Base-by-base conservation (phyloP, 1,140 invertebrate species). In the Lineus longissimus region DNA sequence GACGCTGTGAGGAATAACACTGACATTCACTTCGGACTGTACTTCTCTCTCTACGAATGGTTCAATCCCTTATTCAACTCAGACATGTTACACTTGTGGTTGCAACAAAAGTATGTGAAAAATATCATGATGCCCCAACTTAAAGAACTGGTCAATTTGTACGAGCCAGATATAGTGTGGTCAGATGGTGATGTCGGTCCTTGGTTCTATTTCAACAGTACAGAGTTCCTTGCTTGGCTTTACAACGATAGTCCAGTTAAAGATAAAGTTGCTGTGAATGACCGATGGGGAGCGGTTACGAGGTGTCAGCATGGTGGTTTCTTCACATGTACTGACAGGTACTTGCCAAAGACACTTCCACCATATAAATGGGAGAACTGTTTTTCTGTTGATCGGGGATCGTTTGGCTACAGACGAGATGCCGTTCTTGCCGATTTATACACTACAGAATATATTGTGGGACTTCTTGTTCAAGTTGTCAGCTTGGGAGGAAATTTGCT, bases 241-340 rank as follows among this genome's bases (percentile, higher is more conserved):
- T 98, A 95, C 71, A 97, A 96, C 78, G 88, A 94, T 6, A 97
- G 85, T 74, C 94, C 95, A 1, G 91, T 97, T 0, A 90, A 89
- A 73, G 87, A 95, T 57, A 90, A 87, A 1, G 86, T 98, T 17
- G 93, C 97, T 0, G 89, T 89, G 0, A 95, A 96, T 82, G 91
- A 93, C 76, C 84, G 92, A 71, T 94, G 92, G 92, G 94, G 95
- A 7, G 79, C 72, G 30, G 86, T 85, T 47, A 89, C 87, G 4
- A 80, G 86, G 0, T 96, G 94, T 67, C 84, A 90, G 67, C 95
- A 97, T 83, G 95, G 95, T 19, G 94, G 90, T 67, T 94, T 91
- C 76, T 90, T 89, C 65, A 96, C 82, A 6, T 86, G 84, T 67
- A 74, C 83, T 17, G 94, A 97, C 81, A 85, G 91, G 70, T 97